Base-by-base conservation (phyloP, 1,140 invertebrate genomes). In the Meloidogyne exigua region DNA sequence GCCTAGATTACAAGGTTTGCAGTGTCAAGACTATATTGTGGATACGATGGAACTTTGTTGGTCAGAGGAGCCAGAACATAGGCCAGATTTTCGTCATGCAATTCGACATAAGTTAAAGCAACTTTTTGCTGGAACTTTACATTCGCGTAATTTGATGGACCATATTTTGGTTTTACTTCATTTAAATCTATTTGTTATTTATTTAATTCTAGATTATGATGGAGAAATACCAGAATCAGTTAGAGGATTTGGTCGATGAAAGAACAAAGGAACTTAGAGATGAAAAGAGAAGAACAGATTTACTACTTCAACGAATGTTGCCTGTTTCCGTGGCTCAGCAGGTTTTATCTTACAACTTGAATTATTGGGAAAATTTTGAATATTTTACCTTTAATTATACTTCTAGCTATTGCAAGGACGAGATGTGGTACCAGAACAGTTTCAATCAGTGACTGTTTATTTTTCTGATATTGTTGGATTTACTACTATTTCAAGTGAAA, bases 401-500 rank as follows among this genome's bases (percentile, higher is more conserved):
- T 39, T 32, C n/a, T 36, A 73, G 72, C 76, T 87, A 11, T 64
- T 87, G 36, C 32, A 70, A 25, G 86, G 88, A 23, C 57, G 78
- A 28, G 80, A 84, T 71, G 87, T 88, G 12, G 70, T 73, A 39
- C 87, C 86, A 7, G 87, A 88, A 73, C 75, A 82, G 5, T 87
- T 82, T 74, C 72, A 69, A 28, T 75, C 78, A 9, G 87, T 87
- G 10, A 88, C 86, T 7, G 86, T 87, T 36, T 87, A 87, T 74
- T 98, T 98, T 89, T 90, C 92, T 32, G 95, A 98, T 88, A 97
- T 98, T 84, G 95, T 97, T 75, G 95, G 95, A 36, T 98, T 98
- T 89, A 98, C 95, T 66, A 93, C 92, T 62, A 94, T 98, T 78
- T 95, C 94, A 4, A 94, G 94, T 87, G 89, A 88, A 62, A 68